Evolutionary conservation across 2,113 vertebrate species (phyloP).

Genomic region (Gymnocephalus cernua): DNA sequence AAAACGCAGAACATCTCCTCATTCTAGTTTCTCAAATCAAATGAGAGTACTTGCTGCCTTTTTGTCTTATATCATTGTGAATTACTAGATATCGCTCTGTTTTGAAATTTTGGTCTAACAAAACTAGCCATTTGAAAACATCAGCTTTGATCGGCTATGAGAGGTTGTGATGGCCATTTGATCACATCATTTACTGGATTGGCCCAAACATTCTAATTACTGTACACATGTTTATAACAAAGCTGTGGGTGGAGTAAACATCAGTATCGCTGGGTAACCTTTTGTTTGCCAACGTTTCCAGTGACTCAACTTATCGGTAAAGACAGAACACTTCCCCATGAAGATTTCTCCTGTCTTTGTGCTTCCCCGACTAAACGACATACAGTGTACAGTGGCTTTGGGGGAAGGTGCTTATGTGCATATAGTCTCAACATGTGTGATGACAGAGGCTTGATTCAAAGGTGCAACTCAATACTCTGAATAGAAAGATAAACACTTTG

Average conservation of each 20-base stretch:
- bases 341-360: neutral
- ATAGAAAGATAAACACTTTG: neutral
- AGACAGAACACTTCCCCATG: slow-evolving; percentile 48
- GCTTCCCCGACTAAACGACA: slow-evolving; percentile 20
- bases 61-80: too few species aligned
- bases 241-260: neutral
- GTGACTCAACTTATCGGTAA: neutral
- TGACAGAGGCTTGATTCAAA: neutral
- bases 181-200: neutral
- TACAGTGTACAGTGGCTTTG: neutral
- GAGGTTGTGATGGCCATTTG: neutral
- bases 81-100: neutral
- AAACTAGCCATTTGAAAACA: neutral
- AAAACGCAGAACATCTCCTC: neutral
- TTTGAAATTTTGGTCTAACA: neutral
- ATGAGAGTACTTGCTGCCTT: neutral
- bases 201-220: neutral
- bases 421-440: neutral
- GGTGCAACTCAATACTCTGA: neutral
- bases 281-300: too few species aligned
- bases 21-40: neutral
- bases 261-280: too few species aligned
- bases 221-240: neutral
- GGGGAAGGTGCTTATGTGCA: neutral
- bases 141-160: too few species aligned